Conservation (phyloP, 2,797 vertebrate species). For the Nyctalus aviator region DNA sequence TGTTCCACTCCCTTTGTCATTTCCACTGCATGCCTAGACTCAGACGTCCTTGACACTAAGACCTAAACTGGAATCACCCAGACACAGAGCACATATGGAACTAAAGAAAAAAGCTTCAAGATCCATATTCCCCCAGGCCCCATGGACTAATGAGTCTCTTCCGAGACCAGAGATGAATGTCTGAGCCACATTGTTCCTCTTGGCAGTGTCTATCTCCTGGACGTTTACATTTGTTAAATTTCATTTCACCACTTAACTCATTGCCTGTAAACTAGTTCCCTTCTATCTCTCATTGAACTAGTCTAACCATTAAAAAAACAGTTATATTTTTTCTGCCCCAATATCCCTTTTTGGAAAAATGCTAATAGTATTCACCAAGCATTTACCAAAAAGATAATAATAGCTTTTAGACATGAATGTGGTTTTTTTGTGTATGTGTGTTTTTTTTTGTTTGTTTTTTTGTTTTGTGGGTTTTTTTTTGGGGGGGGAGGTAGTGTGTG, state of each 20-base stretch:
- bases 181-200: background rate
- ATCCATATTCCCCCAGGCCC: background rate
- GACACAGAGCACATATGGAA: background rate
- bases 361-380: background rate
- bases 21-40: background rate
- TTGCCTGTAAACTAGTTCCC: background rate
- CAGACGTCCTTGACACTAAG: background rate
- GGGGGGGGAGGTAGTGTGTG: rapidly evolving
- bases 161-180: background rate
- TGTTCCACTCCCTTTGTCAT: background rate
- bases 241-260: background rate
- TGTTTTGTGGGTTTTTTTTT: too few species aligned
- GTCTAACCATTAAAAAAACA: background rate
- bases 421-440: background rate
- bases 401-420: background rate
- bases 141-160: background rate
- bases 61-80: background rate
- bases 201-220: too few species aligned
- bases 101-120: background rate
- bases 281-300: constrained; percentile 1
- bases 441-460: background rate
- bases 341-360: constrained; percentile 13
- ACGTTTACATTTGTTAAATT: background rate
- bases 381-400: background rate
- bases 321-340: background rate